Evolutionary conservation across 2,888 invertebrate genomes (phyloP), one percentile per base, ranked within the genome.

Genomic region (Alloscopus bannaensis): DNA sequence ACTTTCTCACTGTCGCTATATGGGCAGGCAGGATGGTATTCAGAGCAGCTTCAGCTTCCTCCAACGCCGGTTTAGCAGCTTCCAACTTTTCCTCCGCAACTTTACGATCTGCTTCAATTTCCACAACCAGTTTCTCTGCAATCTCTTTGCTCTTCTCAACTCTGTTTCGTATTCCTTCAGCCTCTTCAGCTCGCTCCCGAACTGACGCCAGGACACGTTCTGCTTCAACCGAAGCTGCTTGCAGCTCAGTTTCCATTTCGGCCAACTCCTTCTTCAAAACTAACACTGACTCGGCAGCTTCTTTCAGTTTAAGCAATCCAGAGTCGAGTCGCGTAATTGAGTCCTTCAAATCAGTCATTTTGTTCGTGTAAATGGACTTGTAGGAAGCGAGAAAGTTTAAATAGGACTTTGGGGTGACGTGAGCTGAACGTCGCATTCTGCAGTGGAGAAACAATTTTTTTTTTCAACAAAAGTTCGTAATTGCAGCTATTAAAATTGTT

Each of bases 1-100:
- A 89, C 89, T 98, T 98, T 84, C 98, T 91, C 0, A 98, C 98
- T 62, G 96, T 96, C 1, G 97, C 94, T 85, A 98, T 98, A 87
- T 98, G 97, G 3, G 97, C 96, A 47, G 97, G 97, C 88, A 98
- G 98, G 78, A 98, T 98, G 0, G 98, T 98, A 87, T 97, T 97
- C 22, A 98, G 89, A 0, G 98, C 98, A 42, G 94, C 92, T 88
- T 98, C 98, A 0, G 98, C 98, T 89, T 97, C 97, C 88, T 97
- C 96, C 31, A 98, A 89, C 0, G 98, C 98, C 0, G 98, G 98
- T 87, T 96, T 95, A 0, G 98, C 98, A 1, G 96, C 97, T 89
- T 98, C 97, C 42, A 98, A 88, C 88, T 98, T 98, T 86, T 93
- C 92, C 89, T 97, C 97, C 0, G 98, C 98, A 66, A 94, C 89